phyloP scores from a whole-genome alignment of 2,797 vertebrate species.

The Lithobates sylvaticus region DNA sequence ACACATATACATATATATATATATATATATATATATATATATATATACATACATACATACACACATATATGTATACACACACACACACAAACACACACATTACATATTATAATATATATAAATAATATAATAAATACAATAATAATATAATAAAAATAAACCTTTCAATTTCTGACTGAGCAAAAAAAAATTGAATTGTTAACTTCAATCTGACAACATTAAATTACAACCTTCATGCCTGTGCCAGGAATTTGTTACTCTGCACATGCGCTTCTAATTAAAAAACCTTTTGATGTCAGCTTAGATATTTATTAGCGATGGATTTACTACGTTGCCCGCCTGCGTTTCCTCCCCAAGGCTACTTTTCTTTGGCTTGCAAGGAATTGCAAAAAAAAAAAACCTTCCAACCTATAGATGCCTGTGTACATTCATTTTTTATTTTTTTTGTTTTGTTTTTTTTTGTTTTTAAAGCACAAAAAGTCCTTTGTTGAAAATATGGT shows the following conservation, averaged over 20 bases:
- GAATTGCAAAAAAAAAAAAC: slow-evolving; percentile 62
- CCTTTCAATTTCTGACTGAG: background rate
- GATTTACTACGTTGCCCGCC: slow-evolving; percentile 75
- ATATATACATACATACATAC: too few species aligned
- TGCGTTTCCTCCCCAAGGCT: slow-evolving; percentile 79
- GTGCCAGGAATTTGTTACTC: slow-evolving; percentile 73
- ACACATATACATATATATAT: too few species aligned
- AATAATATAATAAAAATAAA: too few species aligned
- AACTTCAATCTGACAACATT: slow-evolving; percentile 71
- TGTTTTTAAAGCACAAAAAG: slow-evolving; percentile 70
- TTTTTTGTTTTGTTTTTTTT: slow-evolving; percentile 19
- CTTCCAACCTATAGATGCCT: slow-evolving; percentile 58
- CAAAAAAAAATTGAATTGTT: slow-evolving; percentile 11
- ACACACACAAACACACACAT: too few species aligned
- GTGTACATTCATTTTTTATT: slow-evolving; percentile 65
- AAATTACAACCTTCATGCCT: slow-evolving; percentile 77
- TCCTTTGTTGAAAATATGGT: slow-evolving; percentile 79
- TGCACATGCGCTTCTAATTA: slow-evolving; percentile 83
- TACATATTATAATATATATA: too few species aligned
- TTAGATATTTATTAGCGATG: slow-evolving; percentile 81
- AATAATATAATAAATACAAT: too few species aligned
- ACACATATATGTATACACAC: too few species aligned
- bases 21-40: too few species aligned
- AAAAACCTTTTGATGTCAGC: slow-evolving; percentile 76
- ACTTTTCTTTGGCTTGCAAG: slow-evolving; percentile 67